Conservation (phyloP, 2,797 vertebrate species). For the Novumbra hubbsi region DNA sequence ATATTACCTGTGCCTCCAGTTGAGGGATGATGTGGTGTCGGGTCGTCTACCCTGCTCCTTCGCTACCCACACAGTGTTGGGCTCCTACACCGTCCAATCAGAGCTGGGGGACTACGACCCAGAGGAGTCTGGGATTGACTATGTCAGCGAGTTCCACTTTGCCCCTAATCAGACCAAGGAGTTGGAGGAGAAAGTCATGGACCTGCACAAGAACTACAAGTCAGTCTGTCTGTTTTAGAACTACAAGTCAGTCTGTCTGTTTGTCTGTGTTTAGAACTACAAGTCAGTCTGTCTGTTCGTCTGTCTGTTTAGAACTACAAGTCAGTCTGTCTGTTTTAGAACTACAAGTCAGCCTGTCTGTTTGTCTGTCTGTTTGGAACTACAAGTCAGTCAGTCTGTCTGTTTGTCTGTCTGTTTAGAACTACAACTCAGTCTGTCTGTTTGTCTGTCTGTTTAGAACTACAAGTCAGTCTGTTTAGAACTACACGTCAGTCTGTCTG, state of each 20-base stretch:
- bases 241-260: background rate
- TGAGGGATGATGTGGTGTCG: constrained; percentile 88
- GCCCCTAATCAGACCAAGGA: constrained; percentile 94
- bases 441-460: background rate
- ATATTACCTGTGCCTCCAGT: constrained; percentile 94
- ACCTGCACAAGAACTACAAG: constrained; percentile 93
- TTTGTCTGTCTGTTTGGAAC: background rate
- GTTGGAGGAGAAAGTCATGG: constrained; percentile 91
- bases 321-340: constrained; percentile 52
- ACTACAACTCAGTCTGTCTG: background rate
- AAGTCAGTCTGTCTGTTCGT: background rate
- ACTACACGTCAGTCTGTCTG: no score
- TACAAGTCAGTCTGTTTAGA: no score
- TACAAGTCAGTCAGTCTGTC: background rate
- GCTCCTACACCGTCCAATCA: constrained; percentile 91
- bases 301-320: constrained; percentile 75
- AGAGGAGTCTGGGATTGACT: constrained; percentile 84
- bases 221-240: constrained; percentile 36
- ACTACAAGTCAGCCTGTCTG: background rate
- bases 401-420: constrained; percentile 21
- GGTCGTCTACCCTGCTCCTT: constrained; percentile 93
- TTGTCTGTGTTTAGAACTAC: constrained; percentile 9
- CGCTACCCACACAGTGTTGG: constrained; percentile 87
- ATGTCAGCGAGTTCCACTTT: constrained; percentile 86
- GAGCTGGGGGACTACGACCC: constrained; percentile 93